Evolutionary conservation across 2,888 invertebrate species (phyloP), one percentile per base, ranked within the genome.

Genomic region (Parnassius smintheus): DNA sequence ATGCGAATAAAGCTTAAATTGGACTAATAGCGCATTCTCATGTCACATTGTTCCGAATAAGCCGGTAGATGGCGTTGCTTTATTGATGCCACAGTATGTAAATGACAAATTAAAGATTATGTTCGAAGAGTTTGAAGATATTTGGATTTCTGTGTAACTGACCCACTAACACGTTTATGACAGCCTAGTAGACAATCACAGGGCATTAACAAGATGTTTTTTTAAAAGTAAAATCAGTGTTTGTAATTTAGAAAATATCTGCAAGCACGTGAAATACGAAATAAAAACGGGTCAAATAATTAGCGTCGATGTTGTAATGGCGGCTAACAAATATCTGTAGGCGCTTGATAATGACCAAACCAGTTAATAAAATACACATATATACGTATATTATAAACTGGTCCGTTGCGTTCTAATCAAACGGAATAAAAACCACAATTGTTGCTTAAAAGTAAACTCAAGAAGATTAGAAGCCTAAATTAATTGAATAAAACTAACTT

Each of bases 11-110:
- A 81, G 83, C 73, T 71, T 78, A 76, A 81, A 85, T 74, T 70
- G 66, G 73, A 67, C 70, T 62, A 71, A 68, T 65, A 69, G 68
- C 66, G 61, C 59, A 45, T 56, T 42, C 50, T 56, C 58, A 67
- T 65, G 65, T 67, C 73, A 70, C 73, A 76, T 75, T 76, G 68
- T 73, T 69, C 72, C 68, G 70, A 69, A 67, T 74, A 71, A 56
- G 65, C 67, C 75, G 75, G 74, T 82, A 88, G 88, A 87, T 88
- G 88, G 87, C 86, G 83, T 68, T 83, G 75, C 75, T 72, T 71
- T 78, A 75, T 75, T 74, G 72, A 72, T 78, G 72, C 76, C 68
- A 66, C 74, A 68, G 70, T 74, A 72, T 73, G 70, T 69, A 72
- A 73, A 71, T 69, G 73, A 73, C 72, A 66, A 66, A 64, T 57